These are phyloP conservation scores for Neodiprion fabricii DNA, from an alignment of 1,140 invertebrate species.

Conservation along the genomic window DNA sequence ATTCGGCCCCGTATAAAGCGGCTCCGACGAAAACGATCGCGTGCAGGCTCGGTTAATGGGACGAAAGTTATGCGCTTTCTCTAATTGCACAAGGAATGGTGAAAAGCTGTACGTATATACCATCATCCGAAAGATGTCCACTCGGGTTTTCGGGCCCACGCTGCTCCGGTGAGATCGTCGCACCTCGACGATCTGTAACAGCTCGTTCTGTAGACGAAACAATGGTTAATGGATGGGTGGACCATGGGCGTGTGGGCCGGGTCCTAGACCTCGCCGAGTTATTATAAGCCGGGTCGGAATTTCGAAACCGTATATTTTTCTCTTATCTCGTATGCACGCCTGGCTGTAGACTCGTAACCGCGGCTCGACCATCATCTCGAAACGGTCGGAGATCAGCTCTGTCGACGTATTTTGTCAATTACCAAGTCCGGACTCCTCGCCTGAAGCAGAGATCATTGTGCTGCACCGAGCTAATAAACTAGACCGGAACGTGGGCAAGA, in stretches of 20 bases:
- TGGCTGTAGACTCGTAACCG: too few species aligned
- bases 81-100: neutral
- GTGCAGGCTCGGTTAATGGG: neutral
- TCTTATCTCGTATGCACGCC: neutral
- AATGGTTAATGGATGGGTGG: neutral
- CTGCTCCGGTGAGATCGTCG: neutral
- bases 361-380: too few species aligned
- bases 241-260: neutral
- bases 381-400: too few species aligned
- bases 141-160: neutral
- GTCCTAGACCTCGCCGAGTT: too few species aligned
- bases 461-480: too few species aligned
- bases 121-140: neutral
- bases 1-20: neutral
- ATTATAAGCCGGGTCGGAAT: too few species aligned
- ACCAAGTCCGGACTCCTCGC: too few species aligned
- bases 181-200: neutral
- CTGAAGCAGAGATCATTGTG: too few species aligned
- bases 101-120: neutral
- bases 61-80: constrained; percentile 3
- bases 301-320: too few species aligned
- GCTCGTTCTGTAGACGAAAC: neutral
- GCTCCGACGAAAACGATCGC: neutral
- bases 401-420: too few species aligned
- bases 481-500: too few species aligned